Evolutionary conservation across 2,113 vertebrate genomes (phyloP).

Genomic region (Pseudopodoces humilis): DNA sequence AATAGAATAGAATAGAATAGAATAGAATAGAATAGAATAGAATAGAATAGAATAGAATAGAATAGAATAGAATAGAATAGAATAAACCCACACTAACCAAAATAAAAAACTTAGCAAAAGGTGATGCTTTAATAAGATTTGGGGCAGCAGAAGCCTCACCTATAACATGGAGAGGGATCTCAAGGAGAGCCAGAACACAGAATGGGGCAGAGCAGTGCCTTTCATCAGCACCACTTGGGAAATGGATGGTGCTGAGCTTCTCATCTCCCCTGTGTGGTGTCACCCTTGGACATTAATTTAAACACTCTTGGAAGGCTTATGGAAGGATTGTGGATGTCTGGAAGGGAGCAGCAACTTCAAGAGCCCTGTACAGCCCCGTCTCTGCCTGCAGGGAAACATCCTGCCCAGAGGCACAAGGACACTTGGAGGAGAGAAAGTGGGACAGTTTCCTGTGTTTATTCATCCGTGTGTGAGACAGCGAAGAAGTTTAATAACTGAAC

Average conservation of each 20-base stretch:
- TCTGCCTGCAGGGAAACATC: background rate
- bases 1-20: no score
- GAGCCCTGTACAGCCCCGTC: background rate
- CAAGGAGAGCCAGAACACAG: background rate
- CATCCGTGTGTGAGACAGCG: background rate
- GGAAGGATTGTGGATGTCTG: background rate
- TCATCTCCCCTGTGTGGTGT: background rate
- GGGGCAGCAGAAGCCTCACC: background rate
- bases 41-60: no score
- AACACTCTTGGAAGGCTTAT: accelerated
- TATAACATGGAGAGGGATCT: background rate
- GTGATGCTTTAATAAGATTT: background rate
- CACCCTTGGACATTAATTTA: background rate
- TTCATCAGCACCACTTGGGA: background rate
- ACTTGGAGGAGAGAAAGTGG: background rate
- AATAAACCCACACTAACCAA: no score
- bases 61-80: no score
- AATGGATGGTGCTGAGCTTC: background rate
- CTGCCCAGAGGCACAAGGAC: background rate
- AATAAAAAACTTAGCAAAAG: background rate
- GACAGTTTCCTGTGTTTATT: background rate
- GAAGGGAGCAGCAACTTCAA: background rate
- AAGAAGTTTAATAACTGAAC: background rate
- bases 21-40: no score
- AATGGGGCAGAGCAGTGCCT: accelerated